A percentile compares a stretch with the other conserved stretches of the same genome.
Evolutionary conservation across 1,140 invertebrate genomes (phyloP).

Genomic region (Cylas formicarius): DNA sequence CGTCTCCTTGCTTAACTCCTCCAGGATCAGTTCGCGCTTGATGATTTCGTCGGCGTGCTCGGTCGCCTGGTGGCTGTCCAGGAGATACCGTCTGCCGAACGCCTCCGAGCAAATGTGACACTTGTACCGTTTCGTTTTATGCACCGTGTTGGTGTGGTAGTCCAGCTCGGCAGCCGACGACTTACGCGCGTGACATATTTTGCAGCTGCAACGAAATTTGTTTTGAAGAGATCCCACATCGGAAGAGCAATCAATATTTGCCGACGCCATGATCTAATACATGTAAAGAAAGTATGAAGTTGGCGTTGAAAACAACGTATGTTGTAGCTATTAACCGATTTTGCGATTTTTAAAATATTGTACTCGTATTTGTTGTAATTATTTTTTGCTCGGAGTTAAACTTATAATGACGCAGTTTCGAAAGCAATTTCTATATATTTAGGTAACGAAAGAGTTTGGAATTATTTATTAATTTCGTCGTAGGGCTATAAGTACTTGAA

Average conservation of each 20-base stretch:
- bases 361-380: too few relatives aligned
- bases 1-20: constrained; percentile 11
- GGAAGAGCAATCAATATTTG: not conserved
- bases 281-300: not conserved
- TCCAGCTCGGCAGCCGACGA: not conserved
- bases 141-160: not conserved
- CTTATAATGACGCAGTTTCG: too few relatives aligned
- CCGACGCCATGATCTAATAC: not conserved
- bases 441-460: too few relatives aligned
- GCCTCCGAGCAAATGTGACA: constrained; percentile 10
- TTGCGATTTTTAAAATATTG: not conserved
- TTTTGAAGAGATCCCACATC: not conserved
- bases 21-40: too few relatives aligned
- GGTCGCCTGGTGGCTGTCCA: constrained; percentile 5
- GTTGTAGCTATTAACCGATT: not conserved
- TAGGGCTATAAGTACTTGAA: too few relatives aligned
- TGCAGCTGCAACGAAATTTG: not conserved
- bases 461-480: too few relatives aligned
- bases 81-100: constrained; percentile 9
- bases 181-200: not conserved
- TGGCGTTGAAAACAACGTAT: not conserved
- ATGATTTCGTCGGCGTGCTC: constrained; percentile 8
- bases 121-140: not conserved
- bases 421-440: too few relatives aligned
- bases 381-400: too few relatives aligned